phyloP scores from a whole-genome alignment of 2,888 invertebrate genomes.

The Drosophila paracracens region DNA sequence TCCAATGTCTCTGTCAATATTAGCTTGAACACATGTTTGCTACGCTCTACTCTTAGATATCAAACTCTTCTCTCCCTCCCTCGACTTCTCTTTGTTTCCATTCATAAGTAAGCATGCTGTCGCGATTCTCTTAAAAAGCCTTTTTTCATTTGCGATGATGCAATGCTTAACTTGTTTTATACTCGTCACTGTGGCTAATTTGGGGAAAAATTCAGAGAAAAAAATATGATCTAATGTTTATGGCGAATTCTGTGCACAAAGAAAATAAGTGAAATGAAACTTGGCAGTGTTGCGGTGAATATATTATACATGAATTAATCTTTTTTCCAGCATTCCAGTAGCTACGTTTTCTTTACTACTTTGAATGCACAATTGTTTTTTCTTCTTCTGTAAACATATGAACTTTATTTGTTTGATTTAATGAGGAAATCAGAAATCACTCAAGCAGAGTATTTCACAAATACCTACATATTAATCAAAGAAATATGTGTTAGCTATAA shows the following conservation, averaged over 20 bases:
- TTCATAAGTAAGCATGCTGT: background rate
- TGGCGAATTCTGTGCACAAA: background rate
- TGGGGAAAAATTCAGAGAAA: constrained; percentile 4
- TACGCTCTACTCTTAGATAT: background rate
- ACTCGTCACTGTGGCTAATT: constrained; percentile 17
- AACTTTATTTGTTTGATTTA: background rate
- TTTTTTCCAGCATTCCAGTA: background rate
- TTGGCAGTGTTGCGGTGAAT: background rate
- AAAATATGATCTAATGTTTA: constrained; percentile 24
- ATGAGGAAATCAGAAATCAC: background rate
- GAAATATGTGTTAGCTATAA: background rate
- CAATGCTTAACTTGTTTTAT: constrained; percentile 31
- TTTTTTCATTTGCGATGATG: constrained; percentile 41
- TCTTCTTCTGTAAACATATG: background rate
- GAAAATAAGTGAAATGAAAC: background rate
- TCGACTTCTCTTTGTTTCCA: background rate
- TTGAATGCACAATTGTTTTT: background rate
- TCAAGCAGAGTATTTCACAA: background rate
- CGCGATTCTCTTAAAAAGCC: background rate
- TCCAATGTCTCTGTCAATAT: constrained; percentile 8
- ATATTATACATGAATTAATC: background rate
- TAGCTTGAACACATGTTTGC: constrained; percentile 6
- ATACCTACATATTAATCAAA: background rate
- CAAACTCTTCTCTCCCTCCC: background rate
- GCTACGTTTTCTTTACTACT: background rate